Percentiles rank a stretch among this genome's conserved stretches.
Conservation (phyloP, 2,797 vertebrate genomes). For the Microtus obscurus region DNA sequence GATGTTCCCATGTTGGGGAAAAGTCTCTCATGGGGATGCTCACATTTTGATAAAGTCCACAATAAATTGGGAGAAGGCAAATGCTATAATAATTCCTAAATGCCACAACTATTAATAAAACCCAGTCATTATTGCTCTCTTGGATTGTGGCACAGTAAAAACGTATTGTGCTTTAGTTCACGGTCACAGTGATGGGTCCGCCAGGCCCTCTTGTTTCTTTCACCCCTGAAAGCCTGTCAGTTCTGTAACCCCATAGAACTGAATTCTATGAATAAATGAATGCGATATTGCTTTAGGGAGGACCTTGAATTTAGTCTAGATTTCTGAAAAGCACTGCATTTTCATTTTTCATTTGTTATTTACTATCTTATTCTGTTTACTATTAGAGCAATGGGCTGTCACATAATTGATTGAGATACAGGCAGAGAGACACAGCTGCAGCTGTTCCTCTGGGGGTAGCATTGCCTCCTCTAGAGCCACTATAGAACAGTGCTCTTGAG, state of each 20-base stretch:
- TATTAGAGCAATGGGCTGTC: neutral
- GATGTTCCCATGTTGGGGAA: neutral
- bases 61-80: conserved; percentile 13
- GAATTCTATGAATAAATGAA: too few relatives aligned
- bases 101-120: conserved; percentile 13
- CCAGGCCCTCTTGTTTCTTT: neutral
- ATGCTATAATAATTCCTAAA: conserved; percentile 35
- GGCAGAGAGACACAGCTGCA: neutral
- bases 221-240: neutral
- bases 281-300: neutral
- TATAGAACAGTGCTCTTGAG: conserved; percentile 15
- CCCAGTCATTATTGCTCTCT: neutral
- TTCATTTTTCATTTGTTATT: neutral
- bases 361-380: neutral
- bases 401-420: neutral
- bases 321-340: conserved; percentile 18
- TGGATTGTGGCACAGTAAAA: neutral
- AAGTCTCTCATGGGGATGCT: neutral
- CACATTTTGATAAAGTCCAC: conserved; percentile 38
- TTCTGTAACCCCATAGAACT: too few relatives aligned
- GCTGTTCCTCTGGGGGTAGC: neutral
- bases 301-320: neutral
- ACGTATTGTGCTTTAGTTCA: neutral
- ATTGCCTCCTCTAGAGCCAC: neutral
- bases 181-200: neutral